Evolutionary conservation across 1,140 invertebrate genomes (phyloP), one percentile per base, ranked within the genome.

Genomic region (Caenorhabditis remanei): DNA sequence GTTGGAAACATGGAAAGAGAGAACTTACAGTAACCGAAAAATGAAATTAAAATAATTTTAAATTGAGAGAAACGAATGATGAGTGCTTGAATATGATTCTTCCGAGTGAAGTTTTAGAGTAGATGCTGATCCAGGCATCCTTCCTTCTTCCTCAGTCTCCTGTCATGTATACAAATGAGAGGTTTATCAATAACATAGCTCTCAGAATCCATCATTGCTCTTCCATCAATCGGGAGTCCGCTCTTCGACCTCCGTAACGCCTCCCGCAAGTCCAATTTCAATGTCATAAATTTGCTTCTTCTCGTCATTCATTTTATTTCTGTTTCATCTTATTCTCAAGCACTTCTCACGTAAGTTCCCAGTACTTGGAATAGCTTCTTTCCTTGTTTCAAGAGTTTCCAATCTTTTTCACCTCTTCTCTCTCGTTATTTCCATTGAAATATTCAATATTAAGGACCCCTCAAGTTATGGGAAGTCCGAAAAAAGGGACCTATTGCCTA

Each of bases 401-500:
- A 9, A 43, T 46, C 14, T 46, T 46, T 71, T n/a, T 71, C 65
- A 43, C 65, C n/a, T 53, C 46, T n/a, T 50, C 40, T 9, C 46
- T 19, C 14, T 46, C 11, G 6, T 19, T 24, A 46, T 19, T 43
- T 14, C 41, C 21, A 71, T 9, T 71, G 65, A 71, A 71, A 71
- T 71, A 71, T 71, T 71, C 41, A 71, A 71, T 71, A 71, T 71
- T 19, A 71, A 71, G 65, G 65, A 71, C 65, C 65, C n/a, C 65
- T 71, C 65, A 71, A 24, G 21, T 46, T 71, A 19, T 46, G 9
- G 40, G 41, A 46, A 71, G 41, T 71, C 41, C 40, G 16, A 46
- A 71, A 71, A 43, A n/a, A 71, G 24, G n/a, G n/a, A 21, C n/a
- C 56, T 61, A 21, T 61, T n/a, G 4, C 19, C 11, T 32, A 32